Percentiles rank a stretch among this genome's conserved stretches.
Evolutionary conservation across 2,888 invertebrate genomes (phyloP).

Genomic region (Sisyra nigra): DNA sequence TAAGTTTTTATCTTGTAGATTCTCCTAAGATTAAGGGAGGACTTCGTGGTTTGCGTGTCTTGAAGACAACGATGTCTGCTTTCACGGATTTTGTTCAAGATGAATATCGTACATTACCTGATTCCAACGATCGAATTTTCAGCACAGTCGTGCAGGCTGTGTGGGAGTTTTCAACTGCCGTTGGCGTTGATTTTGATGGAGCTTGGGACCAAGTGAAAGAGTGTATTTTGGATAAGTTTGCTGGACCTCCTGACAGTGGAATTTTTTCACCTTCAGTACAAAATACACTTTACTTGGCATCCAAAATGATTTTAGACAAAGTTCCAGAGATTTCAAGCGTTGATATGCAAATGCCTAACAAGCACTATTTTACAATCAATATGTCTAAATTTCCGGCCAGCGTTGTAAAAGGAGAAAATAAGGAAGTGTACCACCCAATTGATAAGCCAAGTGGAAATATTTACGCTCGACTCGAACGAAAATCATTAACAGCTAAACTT

Average conservation of each 20-base stretch:
- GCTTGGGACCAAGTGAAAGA: constrained; percentile 55
- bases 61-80: constrained; percentile 69
- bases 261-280: constrained; percentile 65
- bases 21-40: constrained; percentile 47
- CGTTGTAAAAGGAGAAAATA: constrained; percentile 43
- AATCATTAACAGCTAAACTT: constrained; percentile 32
- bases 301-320: constrained; percentile 49
- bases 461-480: constrained; percentile 51
- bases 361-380: constrained; percentile 63
- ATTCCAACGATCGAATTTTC: constrained; percentile 59
- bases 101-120: constrained; percentile 59
- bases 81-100: constrained; percentile 67
- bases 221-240: constrained; percentile 56
- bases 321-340: constrained; percentile 51
- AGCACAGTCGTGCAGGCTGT: constrained; percentile 60
- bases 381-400: constrained; percentile 52
- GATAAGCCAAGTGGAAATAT: constrained; percentile 67
- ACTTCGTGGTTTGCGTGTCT: constrained; percentile 48
- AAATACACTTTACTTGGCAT: constrained; percentile 56
- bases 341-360: constrained; percentile 67
- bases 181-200: constrained; percentile 48
- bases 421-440: constrained; percentile 58
- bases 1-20: constrained; percentile 23
- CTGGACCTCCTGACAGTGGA: constrained; percentile 55
- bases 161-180: constrained; percentile 53